Conservation (phyloP, 2,113 vertebrate genomes). For the Sylvia atricapilla region DNA sequence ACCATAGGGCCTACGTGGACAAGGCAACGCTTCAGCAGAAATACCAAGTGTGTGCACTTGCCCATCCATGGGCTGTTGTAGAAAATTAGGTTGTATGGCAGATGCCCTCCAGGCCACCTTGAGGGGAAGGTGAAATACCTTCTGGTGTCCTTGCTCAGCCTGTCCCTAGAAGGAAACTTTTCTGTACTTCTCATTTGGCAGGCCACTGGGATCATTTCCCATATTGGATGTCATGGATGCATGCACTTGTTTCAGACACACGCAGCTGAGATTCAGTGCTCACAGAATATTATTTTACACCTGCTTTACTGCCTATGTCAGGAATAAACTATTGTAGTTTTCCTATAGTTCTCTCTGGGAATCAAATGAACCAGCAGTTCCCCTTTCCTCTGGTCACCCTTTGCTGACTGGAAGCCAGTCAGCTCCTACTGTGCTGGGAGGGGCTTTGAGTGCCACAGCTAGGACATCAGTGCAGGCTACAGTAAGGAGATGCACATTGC, state of each 20-base stretch:
- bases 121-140: background rate
- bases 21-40: background rate
- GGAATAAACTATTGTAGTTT: background rate
- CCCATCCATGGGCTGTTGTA: background rate
- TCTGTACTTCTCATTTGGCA: background rate
- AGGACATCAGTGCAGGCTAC: background rate
- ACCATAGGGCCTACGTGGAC: background rate
- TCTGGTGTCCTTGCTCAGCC: background rate
- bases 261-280: background rate
- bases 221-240: accelerated
- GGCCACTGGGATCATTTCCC: background rate
- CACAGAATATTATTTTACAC: background rate
- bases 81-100: background rate
- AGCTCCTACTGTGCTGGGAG: background rate
- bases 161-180: background rate
- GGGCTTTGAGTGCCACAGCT: background rate
- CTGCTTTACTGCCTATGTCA: background rate
- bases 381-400: background rate
- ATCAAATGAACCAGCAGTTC: background rate
- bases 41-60: accelerated
- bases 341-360: background rate
- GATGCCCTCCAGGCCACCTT: accelerated
- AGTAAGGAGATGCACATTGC: background rate
- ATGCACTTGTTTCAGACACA: accelerated
- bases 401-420: background rate